Evolutionary conservation across 2,113 vertebrate genomes (phyloP).

Genomic region (Ophthalmolycus amberensis): DNA sequence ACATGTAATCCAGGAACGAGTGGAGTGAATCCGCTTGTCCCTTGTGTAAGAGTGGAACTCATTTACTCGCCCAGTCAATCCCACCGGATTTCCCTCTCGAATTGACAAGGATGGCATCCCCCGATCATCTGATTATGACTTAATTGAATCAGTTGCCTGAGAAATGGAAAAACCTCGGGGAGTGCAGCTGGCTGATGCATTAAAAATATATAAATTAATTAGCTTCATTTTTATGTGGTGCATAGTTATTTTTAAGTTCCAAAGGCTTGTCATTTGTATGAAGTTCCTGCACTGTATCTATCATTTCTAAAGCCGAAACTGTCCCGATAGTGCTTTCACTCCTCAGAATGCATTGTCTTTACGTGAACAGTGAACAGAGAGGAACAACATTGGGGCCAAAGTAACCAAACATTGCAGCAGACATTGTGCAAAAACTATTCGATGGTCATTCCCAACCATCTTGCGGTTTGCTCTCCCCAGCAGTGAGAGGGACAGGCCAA

Average conservation of each 20-base stretch:
- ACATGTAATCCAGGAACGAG: slow-evolving; percentile 59
- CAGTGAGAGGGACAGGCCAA: slow-evolving; percentile 79
- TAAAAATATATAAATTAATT: slow-evolving; percentile 43
- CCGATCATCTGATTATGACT: slow-evolving; percentile 67
- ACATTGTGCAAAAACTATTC: slow-evolving; percentile 37
- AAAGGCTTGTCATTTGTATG: slow-evolving; percentile 23
- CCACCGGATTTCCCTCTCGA: slow-evolving; percentile 65
- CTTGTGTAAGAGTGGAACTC: slow-evolving; percentile 39
- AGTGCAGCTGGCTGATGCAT: slow-evolving; percentile 41
- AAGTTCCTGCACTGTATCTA: not conserved
- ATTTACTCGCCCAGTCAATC: slow-evolving; percentile 60
- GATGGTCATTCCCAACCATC: slow-evolving; percentile 60
- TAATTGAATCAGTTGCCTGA: slow-evolving; percentile 59
- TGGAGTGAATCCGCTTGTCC: slow-evolving; percentile 54
- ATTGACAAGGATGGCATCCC: slow-evolving; percentile 59
- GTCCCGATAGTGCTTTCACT: not conserved
- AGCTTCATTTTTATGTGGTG: slow-evolving; percentile 6
- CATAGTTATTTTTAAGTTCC: slow-evolving; percentile 8
- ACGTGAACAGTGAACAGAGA: not conserved
- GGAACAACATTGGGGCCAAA: not conserved
- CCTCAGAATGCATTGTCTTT: slow-evolving; percentile 9
- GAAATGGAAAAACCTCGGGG: slow-evolving; percentile 14
- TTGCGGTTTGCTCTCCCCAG: slow-evolving; percentile 79
- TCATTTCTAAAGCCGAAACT: not conserved
- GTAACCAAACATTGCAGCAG: slow-evolving; percentile 18